Evolutionary conservation across 2,888 invertebrate genomes (phyloP), one percentile per base, ranked within the genome.

Genomic region (Helleia helle): DNA sequence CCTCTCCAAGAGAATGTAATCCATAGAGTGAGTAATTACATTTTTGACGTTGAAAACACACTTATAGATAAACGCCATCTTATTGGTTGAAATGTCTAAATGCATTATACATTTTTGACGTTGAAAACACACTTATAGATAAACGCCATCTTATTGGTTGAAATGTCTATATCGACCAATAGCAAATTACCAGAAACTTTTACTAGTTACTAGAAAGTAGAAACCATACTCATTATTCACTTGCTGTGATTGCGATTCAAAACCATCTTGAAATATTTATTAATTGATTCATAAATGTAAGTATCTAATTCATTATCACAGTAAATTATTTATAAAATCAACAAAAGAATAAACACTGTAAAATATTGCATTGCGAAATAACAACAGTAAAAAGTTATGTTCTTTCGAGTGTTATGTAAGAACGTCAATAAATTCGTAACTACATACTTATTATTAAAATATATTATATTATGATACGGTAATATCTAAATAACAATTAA

Each of bases 331-430:
- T n/a, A n/a, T n/a, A n/a, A n/a, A n/a, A n/a, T n/a, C n/a, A n/a
- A n/a, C n/a, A n/a, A n/a, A n/a, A n/a, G n/a, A n/a, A n/a, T n/a
- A n/a, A n/a, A n/a, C n/a, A n/a, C n/a, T n/a, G n/a, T n/a, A n/a
- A n/a, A n/a, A n/a, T n/a, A n/a, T n/a, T n/a, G n/a, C n/a, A n/a
- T n/a, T n/a, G n/a, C n/a, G n/a, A n/a, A n/a, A n/a, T n/a, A n/a
- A n/a, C 1, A 5, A 24, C 38, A 11, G 14, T 11, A 14, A 1
- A 22, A 18, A 8, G 8, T 12, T 18, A 18, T 12, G 7, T 15
- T 30, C 25, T 18, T 26, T 14, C 15, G 13, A 28, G 38, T 44
- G 44, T 50, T 52, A 50, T 51, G 50, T 52, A 51, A 51, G 47
- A 46, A 49, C 45, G 38, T 51, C 52, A 52, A 44, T 46, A 45